Percentiles rank a stretch among this genome's conserved stretches.
Evolutionary conservation across 1,140 invertebrate genomes (phyloP).

Genomic region (Drosophila murphyi): DNA sequence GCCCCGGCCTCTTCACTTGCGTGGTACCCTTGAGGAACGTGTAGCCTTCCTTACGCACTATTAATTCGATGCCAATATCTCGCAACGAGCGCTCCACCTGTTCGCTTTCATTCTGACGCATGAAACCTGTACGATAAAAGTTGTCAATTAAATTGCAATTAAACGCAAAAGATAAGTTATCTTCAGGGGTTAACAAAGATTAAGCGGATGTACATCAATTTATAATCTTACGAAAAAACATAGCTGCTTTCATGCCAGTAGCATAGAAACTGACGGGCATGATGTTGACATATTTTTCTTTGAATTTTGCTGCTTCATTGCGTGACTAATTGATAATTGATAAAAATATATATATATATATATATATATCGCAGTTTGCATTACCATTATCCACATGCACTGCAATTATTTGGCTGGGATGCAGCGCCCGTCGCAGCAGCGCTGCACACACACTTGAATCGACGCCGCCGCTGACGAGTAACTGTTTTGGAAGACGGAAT

Average conservation of each 20-base stretch:
- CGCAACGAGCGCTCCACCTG: conserved; percentile 94
- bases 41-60: conserved; percentile 91
- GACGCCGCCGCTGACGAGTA: conserved; percentile 98
- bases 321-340: no score
- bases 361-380: not conserved
- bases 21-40: conserved; percentile 93
- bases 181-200: no score
- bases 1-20: conserved; percentile 85
- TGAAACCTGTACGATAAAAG: conserved; percentile 89
- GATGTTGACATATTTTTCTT: no score
- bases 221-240: not conserved
- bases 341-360: not conserved
- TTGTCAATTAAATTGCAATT: not conserved
- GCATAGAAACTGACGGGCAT: no score
- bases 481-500: conserved; percentile 85
- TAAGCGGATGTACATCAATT: no score
- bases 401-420: conserved; percentile 96
- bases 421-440: conserved; percentile 94
- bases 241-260: no score
- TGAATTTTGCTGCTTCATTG: no score
- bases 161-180: no score
- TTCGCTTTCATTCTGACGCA: conserved; percentile 97
- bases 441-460: conserved; percentile 99
- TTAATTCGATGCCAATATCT: conserved; percentile 94
- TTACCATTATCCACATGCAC: conserved; percentile 98